Evolutionary conservation across 1,140 invertebrate genomes (phyloP).

Genomic region (Pachypeltis micranthus): DNA sequence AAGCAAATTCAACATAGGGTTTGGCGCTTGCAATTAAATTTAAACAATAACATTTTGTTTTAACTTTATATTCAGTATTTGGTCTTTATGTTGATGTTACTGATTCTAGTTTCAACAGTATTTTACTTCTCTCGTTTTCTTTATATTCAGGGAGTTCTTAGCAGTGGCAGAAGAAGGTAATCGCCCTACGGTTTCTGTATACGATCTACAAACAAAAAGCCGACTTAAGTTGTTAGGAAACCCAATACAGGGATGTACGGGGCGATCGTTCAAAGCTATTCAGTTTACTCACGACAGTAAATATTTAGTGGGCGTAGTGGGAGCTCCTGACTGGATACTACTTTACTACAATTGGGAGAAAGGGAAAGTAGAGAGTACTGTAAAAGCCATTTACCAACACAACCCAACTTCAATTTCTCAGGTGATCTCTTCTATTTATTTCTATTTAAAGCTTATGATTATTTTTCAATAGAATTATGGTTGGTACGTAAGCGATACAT

Average conservation of each 20-base stretch:
- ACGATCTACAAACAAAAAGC: slow-evolving; percentile 48
- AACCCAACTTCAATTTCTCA: neutral
- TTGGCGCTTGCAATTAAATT: too few species aligned
- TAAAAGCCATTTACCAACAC: slow-evolving; percentile 47
- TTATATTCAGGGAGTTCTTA: slow-evolving; percentile 43
- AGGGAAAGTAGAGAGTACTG: slow-evolving; percentile 62
- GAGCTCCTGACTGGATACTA: slow-evolving; percentile 65
- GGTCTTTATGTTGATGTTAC: too few species aligned
- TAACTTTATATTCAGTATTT: too few species aligned
- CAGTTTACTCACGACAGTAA: slow-evolving; percentile 68
- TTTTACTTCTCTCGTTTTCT: too few species aligned
- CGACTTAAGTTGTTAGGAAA: slow-evolving; percentile 47
- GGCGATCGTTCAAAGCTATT: slow-evolving; percentile 52
- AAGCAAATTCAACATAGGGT: too few species aligned
- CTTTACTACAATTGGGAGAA: slow-evolving; percentile 76
- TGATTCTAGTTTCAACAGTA: too few species aligned
- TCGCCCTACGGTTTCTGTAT: slow-evolving; percentile 47
- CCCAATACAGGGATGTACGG: slow-evolving; percentile 37
- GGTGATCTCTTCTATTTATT: neutral
- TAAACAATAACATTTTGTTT: too few species aligned
- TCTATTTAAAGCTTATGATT: too few species aligned
- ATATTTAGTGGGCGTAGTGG: slow-evolving; percentile 62
- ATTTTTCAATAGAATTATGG: too few species aligned
- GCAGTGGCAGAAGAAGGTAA: slow-evolving; percentile 42
- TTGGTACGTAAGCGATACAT: too few species aligned